Base-by-base conservation (phyloP, 2,797 vertebrate species). In the Alca torda region DNA sequence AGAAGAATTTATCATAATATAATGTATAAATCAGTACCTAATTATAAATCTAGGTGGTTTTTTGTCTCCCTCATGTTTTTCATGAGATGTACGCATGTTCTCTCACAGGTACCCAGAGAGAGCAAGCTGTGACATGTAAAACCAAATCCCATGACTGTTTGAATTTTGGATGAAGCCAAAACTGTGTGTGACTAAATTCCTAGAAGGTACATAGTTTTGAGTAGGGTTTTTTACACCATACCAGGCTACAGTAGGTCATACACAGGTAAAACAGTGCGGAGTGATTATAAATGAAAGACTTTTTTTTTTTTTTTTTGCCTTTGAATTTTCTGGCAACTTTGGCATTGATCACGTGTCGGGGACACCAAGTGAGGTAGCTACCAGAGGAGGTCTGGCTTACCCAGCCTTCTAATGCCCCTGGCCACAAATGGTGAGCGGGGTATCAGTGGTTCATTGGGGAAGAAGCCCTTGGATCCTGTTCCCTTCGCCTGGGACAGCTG, bases 141-240 rank as follows among this genome's bases (percentile, higher is more conserved):
- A 76, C 31, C 46, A 89, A 37, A 96, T 96, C 89, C 77, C 45
- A 39, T 64, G 35, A 76, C 45, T 61, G 50, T 68, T 18, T 73
- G 1, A 61, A 64, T 74, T 95, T 92, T 83, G 26, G 72, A 89
- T 76, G 75, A 84, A 97, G 56, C 59, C 69, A 91, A 93, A 97
- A 91, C 61, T 59, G 10, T 88, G 7, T 43, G 30, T 76, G 30
- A 82, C 94, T 81, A 94, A 25, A 39, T 91, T 95, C 96, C 68
- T 64, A 65, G 78, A 91, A 97, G 35, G 35, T 69, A 78, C 26
- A 54, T 88, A 64, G 64, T 95, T 97, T 94, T 80, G 57, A 48
- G 57, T 54, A 78, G 81, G 14, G 7, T 92, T 89, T 93, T 94
- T 68, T 89, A 83, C 23, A 76, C 48, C 25, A 28, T 73, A 48